Evolutionary conservation across 2,113 vertebrate species (phyloP).

Genomic region (Scalopus aquaticus): DNA sequence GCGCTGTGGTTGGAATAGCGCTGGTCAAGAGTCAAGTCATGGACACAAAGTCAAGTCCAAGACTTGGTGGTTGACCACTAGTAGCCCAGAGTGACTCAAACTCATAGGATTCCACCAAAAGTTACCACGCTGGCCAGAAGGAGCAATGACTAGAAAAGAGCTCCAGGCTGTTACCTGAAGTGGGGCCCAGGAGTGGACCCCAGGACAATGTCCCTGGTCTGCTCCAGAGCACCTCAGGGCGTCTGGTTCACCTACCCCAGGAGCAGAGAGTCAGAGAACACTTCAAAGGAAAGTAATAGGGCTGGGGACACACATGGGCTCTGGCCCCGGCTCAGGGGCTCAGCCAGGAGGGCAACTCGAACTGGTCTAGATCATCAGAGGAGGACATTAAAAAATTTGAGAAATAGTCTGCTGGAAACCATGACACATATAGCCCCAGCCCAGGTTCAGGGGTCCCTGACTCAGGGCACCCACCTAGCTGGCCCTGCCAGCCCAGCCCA

Average conservation of each 20-base stretch:
- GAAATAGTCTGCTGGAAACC: neutral
- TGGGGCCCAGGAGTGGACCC: too few relatives aligned
- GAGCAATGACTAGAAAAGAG: neutral
- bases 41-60: neutral
- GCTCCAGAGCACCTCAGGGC: neutral
- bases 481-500: neutral
- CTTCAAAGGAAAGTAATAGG: neutral
- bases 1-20: accelerated
- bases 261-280: neutral
- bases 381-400: neutral
- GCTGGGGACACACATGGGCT: accelerated
- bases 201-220: neutral
- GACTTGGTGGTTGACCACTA: neutral
- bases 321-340: neutral
- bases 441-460: neutral
- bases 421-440: neutral
- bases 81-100: neutral
- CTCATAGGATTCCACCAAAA: neutral
- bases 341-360: neutral
- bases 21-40: neutral
- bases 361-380: neutral
- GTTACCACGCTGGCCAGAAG: too few relatives aligned
- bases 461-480: too few relatives aligned
- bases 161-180: neutral
- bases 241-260: neutral